phyloP scores from a whole-genome alignment of 2,113 vertebrate genomes.

The Gymnorhina tibicen region DNA sequence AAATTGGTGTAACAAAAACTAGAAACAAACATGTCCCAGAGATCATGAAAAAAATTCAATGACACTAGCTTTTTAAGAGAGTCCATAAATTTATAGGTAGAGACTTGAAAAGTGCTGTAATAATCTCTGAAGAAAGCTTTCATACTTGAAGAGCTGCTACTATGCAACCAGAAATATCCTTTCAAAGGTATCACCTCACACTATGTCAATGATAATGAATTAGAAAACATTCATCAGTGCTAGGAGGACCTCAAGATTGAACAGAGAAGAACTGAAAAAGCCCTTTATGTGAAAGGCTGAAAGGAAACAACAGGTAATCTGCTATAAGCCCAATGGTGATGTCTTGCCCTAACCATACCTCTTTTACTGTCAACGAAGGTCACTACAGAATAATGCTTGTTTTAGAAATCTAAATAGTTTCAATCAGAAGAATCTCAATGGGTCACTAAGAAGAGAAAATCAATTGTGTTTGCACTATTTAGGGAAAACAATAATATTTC shows the following conservation, averaged over 20 bases:
- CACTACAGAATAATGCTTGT: neutral
- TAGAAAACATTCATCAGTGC: neutral
- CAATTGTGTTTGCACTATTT: neutral
- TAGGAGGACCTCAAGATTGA: neutral
- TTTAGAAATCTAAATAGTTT: neutral
- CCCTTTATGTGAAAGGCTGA: neutral
- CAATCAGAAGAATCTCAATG: neutral
- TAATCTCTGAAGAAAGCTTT: neutral
- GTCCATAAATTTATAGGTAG: neutral
- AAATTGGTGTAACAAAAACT: neutral
- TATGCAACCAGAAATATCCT: neutral
- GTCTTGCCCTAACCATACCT: neutral
- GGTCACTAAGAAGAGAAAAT: neutral
- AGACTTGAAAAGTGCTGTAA: neutral
- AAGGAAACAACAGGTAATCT: neutral
- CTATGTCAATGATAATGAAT: neutral
- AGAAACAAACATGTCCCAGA: neutral
- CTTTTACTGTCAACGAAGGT: neutral
- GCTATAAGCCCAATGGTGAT: neutral
- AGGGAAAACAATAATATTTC: constrained; percentile 11
- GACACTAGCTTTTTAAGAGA: neutral
- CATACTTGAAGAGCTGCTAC: neutral
- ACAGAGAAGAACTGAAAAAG: neutral
- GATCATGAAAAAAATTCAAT: neutral
- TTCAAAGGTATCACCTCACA: neutral